phyloP scores from a whole-genome alignment of 2,113 vertebrate genomes.

The Myotis yumanensis region DNA sequence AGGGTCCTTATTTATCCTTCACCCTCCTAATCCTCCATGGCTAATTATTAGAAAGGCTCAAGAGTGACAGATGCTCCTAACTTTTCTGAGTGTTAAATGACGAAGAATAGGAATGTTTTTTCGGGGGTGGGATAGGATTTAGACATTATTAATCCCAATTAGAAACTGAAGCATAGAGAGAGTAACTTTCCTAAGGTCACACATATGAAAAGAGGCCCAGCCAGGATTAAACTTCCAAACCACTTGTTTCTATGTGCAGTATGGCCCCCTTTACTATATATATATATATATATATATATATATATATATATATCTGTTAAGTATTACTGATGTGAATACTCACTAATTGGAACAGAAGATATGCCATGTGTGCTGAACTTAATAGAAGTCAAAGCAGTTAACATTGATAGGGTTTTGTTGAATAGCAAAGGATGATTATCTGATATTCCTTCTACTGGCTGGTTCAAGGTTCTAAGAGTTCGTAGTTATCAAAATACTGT shows the following conservation, averaged over 20 bases:
- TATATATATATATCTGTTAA: neutral
- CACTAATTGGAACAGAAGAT: neutral
- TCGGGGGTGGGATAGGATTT: neutral
- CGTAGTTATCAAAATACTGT: neutral
- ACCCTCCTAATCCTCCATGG: neutral
- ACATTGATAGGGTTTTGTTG: neutral
- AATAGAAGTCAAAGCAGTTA: neutral
- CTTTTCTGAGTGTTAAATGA: neutral
- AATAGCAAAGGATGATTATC: neutral
- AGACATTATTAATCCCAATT: neutral
- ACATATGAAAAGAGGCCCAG: neutral
- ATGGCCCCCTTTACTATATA: neutral
- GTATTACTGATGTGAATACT: neutral
- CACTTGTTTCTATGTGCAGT: neutral
- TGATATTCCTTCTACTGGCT: neutral
- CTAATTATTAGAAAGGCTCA: neutral
- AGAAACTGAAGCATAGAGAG: neutral
- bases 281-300: neutral
- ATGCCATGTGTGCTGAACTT: neutral
- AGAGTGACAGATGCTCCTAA: neutral
- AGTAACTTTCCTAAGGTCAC: neutral
- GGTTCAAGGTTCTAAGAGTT: neutral
- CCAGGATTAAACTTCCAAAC: neutral
- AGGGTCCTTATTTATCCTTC: neutral
- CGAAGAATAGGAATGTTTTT: neutral